phyloP scores from a whole-genome alignment of 2,888 invertebrate species.

The Cantharis rufa region DNA sequence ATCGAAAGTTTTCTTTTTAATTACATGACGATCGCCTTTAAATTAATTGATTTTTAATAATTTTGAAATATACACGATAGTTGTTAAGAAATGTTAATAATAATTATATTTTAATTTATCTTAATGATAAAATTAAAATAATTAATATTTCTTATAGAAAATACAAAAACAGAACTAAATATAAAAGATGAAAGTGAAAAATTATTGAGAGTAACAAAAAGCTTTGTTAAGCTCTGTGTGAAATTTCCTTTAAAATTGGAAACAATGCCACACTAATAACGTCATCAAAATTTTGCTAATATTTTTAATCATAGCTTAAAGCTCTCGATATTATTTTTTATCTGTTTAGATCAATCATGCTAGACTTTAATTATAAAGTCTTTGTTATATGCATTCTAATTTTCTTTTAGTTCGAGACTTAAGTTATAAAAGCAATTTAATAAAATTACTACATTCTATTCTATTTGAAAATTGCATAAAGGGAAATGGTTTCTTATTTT shows the following conservation, averaged over 20 bases:
- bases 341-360: background rate
- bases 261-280: background rate
- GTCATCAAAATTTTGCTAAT: background rate
- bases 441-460: background rate
- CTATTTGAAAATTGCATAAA: background rate
- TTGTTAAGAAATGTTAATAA: too few species aligned
- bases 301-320: background rate
- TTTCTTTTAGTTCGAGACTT: background rate
- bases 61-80: too few species aligned
- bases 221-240: background rate
- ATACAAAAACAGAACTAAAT: background rate
- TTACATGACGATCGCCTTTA: background rate
- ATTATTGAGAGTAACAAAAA: background rate
- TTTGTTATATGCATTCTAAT: background rate
- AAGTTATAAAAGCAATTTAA: background rate
- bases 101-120: background rate
- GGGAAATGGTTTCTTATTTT: background rate
- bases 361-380: background rate
- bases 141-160: background rate
- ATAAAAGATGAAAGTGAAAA: background rate
- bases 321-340: background rate
- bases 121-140: background rate
- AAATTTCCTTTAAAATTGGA: background rate
- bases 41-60: background rate
- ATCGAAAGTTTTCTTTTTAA: too few species aligned